Conservation (phyloP, 2,113 vertebrate genomes). For the Scatophagus argus region DNA sequence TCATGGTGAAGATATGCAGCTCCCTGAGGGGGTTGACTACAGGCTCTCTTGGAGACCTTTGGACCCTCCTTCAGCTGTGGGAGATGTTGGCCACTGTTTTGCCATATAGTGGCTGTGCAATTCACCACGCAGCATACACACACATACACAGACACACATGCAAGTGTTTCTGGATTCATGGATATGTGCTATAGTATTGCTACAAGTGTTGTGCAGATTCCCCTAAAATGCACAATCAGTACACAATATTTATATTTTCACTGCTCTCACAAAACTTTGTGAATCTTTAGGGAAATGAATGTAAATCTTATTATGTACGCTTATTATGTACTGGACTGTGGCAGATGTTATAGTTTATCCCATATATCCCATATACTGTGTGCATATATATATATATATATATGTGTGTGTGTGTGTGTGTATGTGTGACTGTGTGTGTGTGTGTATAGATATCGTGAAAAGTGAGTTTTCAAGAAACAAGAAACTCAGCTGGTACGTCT, state of each 20-base stretch:
- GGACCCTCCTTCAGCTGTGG: conserved; percentile 22
- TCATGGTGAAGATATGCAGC: conserved; percentile 37
- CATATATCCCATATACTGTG: not conserved
- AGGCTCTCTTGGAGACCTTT: conserved; percentile 38
- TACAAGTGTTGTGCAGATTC: not conserved
- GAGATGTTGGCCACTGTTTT: not conserved
- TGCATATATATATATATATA: no score
- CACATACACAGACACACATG: no score
- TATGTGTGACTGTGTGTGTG: not conserved
- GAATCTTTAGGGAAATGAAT: not conserved
- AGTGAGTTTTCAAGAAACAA: no score
- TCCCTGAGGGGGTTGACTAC: not conserved
- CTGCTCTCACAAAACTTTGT: not conserved
- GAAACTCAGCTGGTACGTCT: not conserved
- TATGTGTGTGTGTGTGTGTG: conserved; percentile 6
- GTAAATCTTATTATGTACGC: not conserved
- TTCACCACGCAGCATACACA: not conserved
- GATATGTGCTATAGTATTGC: not conserved
- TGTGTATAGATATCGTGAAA: no score
- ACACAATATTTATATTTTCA: no score
- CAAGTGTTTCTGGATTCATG: not conserved
- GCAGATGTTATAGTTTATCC: not conserved
- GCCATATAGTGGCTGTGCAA: not conserved
- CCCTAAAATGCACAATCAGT: no score
- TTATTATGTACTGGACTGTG: not conserved